Base-by-base conservation (phyloP, 2,797 vertebrate species). In the Sebastolobus altivelis region DNA sequence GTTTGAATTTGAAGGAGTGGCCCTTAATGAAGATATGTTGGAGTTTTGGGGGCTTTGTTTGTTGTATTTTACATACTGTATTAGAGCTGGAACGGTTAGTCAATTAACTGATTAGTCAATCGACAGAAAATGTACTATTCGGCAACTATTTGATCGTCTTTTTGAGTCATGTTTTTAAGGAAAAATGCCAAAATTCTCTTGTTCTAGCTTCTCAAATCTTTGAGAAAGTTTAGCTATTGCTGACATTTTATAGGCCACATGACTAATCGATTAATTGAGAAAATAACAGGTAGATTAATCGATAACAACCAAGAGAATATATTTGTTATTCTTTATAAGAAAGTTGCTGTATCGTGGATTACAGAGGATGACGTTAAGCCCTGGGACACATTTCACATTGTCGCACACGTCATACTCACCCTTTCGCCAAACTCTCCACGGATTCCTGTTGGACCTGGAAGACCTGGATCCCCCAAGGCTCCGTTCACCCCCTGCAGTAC, bases 381-480 rank as follows among this genome's bases (percentile, higher is more conserved):
- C 33, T 4, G 18, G 35, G 60, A 75, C 58, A 60, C 4, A 16
- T 75, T 68, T 59, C 16, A 31, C 40, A 58, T 33, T 1, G 13
- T 73, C 49, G n/a, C 11, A 59, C 29, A 80, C 6, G 31, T 80
- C 68, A 80, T n/a, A 94, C 98, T 97, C 95, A 99, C 99, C 95
- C 96, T 95, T 78, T 99, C 97, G 0, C 99, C 99, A 55, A 95
- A 89, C 31, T 95, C 96, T 20, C 99, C 98, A 59, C 98, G 97
- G 88, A 99, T 94, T 88, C 98, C 98, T 2, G 98, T 99, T 0
- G 99, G 97, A n/a, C 99, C 98, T 0, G 98, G 97, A 76, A 99
- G 96, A 49, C 99, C 98, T 0, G 97, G 95, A 73, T 99, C 98
- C 1, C 98, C 99, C 4, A 96, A 76, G 74, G 92, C 96, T 83